A percentile compares a stretch with the other conserved stretches of the same genome.
Evolutionary conservation across 2,113 vertebrate species (phyloP).

Genomic region (Syrmaticus mikado): DNA sequence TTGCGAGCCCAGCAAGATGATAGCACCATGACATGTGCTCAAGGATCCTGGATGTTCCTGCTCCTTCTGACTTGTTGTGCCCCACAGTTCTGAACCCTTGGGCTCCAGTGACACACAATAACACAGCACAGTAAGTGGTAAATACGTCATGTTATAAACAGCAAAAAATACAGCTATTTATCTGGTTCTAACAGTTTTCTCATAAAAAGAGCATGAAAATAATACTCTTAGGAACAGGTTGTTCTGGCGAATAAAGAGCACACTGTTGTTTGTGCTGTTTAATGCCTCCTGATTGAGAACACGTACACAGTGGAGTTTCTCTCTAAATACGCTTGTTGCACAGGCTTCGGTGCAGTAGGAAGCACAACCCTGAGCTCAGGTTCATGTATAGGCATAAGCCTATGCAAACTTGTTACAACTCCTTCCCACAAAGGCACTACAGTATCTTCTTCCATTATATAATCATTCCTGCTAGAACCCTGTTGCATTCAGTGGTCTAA

Average conservation of each 20-base stretch:
- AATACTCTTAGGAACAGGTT: slow-evolving; percentile 26
- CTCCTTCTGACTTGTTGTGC: neutral
- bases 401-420: neutral
- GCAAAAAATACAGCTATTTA: neutral
- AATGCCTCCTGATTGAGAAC: slow-evolving; percentile 31
- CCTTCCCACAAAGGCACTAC: neutral
- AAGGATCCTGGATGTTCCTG: neutral
- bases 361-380: neutral
- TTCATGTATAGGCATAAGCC: neutral
- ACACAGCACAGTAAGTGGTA: neutral
- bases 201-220: slow-evolving; percentile 25
- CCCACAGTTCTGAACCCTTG: neutral
- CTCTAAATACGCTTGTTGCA: neutral
- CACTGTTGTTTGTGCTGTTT: slow-evolving; percentile 36
- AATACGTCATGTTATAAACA: neutral
- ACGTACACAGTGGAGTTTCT: neutral
- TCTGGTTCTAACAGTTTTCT: slow-evolving; percentile 23
- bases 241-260: slow-evolving; percentile 8
- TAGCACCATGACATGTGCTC: neutral
- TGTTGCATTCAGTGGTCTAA: neutral
- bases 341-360: neutral
- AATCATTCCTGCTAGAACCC: neutral
- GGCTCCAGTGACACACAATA: neutral
- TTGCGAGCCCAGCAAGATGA: fast-evolving
- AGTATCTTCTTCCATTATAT: neutral